These are phyloP conservation scores for honey bee (Apis mellifera) DNA, from an alignment of 1,140 invertebrate genomes.

Conservation along the genomic window Amel_HAv3.1 CM009931.2:22160001-22160500, in stretches of 20 bases:
- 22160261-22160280: no score
- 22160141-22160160: not conserved
- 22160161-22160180: no score
- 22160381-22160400: slow-evolving; percentile 12
- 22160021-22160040: slow-evolving; percentile 3
- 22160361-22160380: not conserved
- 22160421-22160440: slow-evolving; percentile 35
- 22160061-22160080: not conserved
- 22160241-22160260: no score
- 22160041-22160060: not conserved
- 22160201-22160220: no score
- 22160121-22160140: no score
- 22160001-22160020: slow-evolving; percentile 7
- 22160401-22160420: slow-evolving; percentile 31
- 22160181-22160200: no score
- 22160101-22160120: not conserved
- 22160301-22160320: not conserved
- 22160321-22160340: no score
- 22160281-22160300: no score
- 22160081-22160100: not conserved
- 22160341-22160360: not conserved
- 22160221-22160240: no score
- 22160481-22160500: slow-evolving; percentile 32
- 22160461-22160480: slow-evolving; percentile 14
- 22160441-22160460: slow-evolving; percentile 32